Base-by-base conservation (phyloP, 2,888 invertebrate species). In the Hylaea fasciaria region DNA sequence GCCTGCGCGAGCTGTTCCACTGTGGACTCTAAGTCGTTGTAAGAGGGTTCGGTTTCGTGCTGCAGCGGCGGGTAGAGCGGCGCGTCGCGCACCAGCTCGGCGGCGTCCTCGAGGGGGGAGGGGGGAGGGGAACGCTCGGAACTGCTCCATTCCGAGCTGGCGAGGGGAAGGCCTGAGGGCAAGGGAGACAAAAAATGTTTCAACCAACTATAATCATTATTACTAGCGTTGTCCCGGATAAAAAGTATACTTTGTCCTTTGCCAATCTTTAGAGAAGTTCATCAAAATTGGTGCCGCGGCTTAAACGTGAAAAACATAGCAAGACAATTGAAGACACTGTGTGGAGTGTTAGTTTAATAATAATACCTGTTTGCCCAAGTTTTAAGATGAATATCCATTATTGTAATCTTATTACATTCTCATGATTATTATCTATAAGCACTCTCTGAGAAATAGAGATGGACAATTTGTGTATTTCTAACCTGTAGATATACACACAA, bases 71-170 rank as follows among this genome's bases (percentile, higher is more conserved):
- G 77, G 78, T 52, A 86, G 81, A 46, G 82, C 77, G 87, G 87
- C 2, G 81, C 87, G 56, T 86, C 87, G 9, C 85, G 83, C 57
- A 87, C 77, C 2, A 88, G 79, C 60, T 86, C 89, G 0, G 80
- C 83, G 65, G 80, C 83, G 64, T 82, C 85, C 2, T 74, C 78
- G 46, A 71, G 74, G 52, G 69, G 74, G 35, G 74, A 71, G 57
- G 72, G 73, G 47, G 72, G 60, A 13, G 70, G 73, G 49, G 81
- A 72, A 48, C 78, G 80, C 65, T 83, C 82, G n/a, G 85, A 84
- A 66, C 84, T 85, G 71, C 82, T 84, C 71, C 82, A 79, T 55
- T 82, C 84, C 29, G 80, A 69, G 68, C 68, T 63, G 50, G 70
- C 66, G 59, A 74, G 73, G 70, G 79, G 73, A 57, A 82, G 77